phyloP scores from a whole-genome alignment of 2,888 invertebrate genomes.

The Heliconius aoede region DNA sequence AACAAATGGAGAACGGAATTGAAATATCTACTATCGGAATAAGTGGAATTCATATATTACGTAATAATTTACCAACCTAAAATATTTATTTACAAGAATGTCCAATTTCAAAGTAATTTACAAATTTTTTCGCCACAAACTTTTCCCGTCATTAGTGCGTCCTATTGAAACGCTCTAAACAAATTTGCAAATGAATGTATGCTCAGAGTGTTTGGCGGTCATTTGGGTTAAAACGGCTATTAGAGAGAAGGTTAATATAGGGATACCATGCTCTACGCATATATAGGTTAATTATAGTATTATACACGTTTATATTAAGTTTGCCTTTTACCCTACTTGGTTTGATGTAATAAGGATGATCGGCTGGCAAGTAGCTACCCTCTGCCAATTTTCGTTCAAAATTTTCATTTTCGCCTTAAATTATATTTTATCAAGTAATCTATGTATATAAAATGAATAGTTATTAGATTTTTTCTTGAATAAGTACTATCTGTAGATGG shows the following conservation, averaged over 20 bases:
- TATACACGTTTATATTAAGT: not conserved
- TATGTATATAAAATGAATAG: too few species aligned
- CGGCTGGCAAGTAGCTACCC: too few species aligned
- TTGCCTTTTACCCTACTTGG: not conserved
- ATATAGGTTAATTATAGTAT: conserved; percentile 14
- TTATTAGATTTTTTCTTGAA: too few species aligned
- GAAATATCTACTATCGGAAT: too few species aligned
- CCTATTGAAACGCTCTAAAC: conserved; percentile 47
- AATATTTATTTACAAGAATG: too few species aligned
- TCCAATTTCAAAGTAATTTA: not conserved
- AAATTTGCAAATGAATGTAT: conserved; percentile 57
- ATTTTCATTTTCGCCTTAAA: too few species aligned
- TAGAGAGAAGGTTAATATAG: conserved; percentile 51
- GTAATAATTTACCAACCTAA: not conserved
- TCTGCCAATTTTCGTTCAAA: too few species aligned
- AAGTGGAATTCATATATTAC: not conserved
- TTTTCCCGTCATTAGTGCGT: conserved; percentile 38
- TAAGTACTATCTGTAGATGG: too few species aligned
- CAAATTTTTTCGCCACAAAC: not conserved
- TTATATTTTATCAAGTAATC: too few species aligned
- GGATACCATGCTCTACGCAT: conserved; percentile 31
- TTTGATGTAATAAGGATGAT: too few species aligned
- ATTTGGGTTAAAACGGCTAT: conserved; percentile 56
- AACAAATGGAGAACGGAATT: too few species aligned
- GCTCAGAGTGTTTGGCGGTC: conserved; percentile 56